Conservation (phyloP, 2,888 invertebrate genomes). For the Sphaeridia pumilis region DNA sequence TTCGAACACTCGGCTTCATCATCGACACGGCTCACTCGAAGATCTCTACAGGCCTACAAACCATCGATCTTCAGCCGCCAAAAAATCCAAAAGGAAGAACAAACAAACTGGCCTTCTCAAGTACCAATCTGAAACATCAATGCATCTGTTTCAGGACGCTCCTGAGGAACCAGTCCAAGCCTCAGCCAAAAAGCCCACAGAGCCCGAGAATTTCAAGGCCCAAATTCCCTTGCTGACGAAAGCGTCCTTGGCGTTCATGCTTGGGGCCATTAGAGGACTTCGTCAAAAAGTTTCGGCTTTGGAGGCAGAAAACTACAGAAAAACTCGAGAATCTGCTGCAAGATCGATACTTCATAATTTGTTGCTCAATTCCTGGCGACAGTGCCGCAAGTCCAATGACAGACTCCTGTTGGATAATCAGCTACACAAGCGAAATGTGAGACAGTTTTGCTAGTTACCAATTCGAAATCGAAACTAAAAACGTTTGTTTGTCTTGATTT, state of each 20-base stretch:
- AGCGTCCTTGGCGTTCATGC: constrained; percentile 14
- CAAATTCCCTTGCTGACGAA: constrained; percentile 5
- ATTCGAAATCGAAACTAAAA: too few relatives aligned
- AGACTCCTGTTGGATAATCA: constrained; percentile 21
- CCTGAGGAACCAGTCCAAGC: not conserved
- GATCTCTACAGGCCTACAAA: constrained; percentile 16
- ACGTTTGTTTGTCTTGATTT: too few relatives aligned
- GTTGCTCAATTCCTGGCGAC: constrained; percentile 26
- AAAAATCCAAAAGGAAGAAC: not conserved
- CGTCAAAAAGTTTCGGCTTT: constrained; percentile 7
- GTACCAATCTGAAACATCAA: too few relatives aligned
- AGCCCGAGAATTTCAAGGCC: not conserved
- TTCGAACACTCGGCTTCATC: not conserved
- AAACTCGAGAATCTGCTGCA: constrained; percentile 21
- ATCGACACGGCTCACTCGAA: constrained; percentile 14
- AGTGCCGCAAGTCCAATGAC: constrained; percentile 15
- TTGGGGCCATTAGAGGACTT: constrained; percentile 16
- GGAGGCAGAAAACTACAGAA: constrained; percentile 4
- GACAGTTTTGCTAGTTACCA: too few relatives aligned
- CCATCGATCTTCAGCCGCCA: constrained; percentile 9
- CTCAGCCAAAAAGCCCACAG: not conserved
- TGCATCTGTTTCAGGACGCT: too few relatives aligned
- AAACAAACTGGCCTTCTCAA: not conserved
- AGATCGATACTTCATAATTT: constrained; percentile 23
- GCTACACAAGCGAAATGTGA: constrained; percentile 19